Percentiles rank a stretch among this genome's conserved stretches.
These are phyloP conservation scores for Telmatochromis sp. DNA, from an alignment of 2,113 vertebrate genomes.

Conservation along the genomic window DNA sequence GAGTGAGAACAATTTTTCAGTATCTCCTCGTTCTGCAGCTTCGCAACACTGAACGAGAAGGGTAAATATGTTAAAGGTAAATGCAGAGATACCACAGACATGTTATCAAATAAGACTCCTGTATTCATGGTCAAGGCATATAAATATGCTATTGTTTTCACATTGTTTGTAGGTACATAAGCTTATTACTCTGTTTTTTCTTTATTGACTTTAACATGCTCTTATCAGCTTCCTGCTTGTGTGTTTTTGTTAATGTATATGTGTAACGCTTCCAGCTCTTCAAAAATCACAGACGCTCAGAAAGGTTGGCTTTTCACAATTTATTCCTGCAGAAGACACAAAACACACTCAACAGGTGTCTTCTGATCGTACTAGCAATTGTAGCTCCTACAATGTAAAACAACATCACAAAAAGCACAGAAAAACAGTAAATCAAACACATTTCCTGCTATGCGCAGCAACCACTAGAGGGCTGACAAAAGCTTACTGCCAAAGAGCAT, in stretches of 20 bases:
- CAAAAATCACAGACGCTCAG: no score
- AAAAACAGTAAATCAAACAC: no score
- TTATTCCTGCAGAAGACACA: no score
- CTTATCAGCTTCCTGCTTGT: not conserved
- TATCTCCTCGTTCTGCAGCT: not conserved
- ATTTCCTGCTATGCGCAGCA: no score
- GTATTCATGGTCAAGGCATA: not conserved
- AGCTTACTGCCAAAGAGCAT: no score
- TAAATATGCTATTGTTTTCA: not conserved
- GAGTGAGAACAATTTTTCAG: not conserved
- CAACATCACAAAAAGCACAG: no score
- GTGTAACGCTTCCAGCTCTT: no score
- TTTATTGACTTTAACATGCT: not conserved
- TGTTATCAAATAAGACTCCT: not conserved
- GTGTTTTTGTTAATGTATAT: not conserved
- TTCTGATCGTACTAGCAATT: no score
- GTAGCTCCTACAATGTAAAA: no score
- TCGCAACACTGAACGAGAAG: not conserved
- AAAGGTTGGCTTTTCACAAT: no score
- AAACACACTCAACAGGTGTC: no score
- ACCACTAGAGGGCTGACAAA: no score
- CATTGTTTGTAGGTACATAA: not conserved
- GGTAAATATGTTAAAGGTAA: not conserved
- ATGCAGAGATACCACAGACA: not conserved
- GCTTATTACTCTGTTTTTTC: not conserved